Percentiles rank a stretch among this genome's conserved stretches.
Evolutionary conservation across 1,140 invertebrate species (phyloP).

Genomic region (Dreissena rostriformis): DNA sequence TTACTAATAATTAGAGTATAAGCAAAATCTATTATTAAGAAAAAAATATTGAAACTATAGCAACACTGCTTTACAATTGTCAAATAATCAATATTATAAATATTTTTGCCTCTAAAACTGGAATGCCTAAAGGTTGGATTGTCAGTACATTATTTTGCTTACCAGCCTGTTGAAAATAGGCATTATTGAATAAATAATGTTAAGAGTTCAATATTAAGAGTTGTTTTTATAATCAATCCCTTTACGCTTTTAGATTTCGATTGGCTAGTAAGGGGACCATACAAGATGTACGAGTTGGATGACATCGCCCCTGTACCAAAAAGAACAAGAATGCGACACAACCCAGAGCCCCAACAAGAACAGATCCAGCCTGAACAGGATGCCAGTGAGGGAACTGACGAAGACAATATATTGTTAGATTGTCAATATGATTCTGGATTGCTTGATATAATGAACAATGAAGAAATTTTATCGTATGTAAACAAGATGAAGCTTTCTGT

Average conservation of each 20-base stretch:
- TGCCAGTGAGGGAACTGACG: conserved; percentile 1
- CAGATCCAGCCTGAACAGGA: background rate
- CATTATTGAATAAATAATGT: no score
- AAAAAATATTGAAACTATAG: no score
- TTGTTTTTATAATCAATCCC: no score
- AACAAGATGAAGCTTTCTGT: conserved; percentile 11
- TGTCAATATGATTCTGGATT: background rate
- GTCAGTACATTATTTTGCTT: no score
- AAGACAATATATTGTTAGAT: background rate
- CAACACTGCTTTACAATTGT: no score
- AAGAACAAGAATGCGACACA: conserved; percentile 13
- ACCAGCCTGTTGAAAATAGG: no score
- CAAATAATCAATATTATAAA: no score
- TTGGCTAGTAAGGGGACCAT: background rate
- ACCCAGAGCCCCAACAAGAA: background rate
- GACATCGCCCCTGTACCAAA: background rate
- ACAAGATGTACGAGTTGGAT: conserved; percentile 12
- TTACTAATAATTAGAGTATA: no score
- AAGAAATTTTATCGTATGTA: background rate
- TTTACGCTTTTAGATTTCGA: background rate
- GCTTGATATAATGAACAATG: background rate
- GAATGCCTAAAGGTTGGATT: no score
- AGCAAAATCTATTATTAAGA: no score
- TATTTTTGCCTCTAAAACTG: no score
- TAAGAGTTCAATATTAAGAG: no score